Percentiles rank a stretch among this genome's conserved stretches.
phyloP scores from a whole-genome alignment of 2,113 vertebrate genomes.

The Fregata magnificens region DNA sequence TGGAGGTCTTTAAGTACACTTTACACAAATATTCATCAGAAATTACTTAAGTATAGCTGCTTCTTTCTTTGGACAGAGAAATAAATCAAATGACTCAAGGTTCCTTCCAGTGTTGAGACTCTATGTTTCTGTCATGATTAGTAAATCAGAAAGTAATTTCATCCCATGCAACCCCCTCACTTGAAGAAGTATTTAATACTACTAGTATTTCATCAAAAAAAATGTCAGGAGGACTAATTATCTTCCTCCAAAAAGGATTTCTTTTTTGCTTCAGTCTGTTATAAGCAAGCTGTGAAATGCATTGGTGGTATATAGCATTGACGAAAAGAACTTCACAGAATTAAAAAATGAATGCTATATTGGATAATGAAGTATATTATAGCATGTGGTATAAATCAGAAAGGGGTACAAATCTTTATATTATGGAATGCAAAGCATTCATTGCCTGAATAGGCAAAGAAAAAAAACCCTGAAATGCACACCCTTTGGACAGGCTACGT shows the following conservation, averaged over 20 bases:
- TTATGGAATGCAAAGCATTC: neutral
- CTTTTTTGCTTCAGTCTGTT: neutral
- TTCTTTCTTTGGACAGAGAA: neutral
- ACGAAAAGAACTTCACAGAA: neutral
- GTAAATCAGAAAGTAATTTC: neutral
- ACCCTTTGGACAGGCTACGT: accelerated
- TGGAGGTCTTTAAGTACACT: neutral
- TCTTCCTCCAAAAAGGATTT: neutral
- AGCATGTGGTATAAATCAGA: neutral
- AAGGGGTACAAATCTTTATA: neutral
- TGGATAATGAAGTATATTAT: neutral
- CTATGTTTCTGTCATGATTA: neutral
- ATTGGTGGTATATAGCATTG: neutral
- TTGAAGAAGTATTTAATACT: neutral
- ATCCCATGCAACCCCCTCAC: neutral
- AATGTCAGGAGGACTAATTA: neutral
- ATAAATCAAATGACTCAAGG: neutral
- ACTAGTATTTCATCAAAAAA: neutral
- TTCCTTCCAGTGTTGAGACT: neutral
- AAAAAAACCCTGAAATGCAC: neutral
- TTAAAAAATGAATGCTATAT: neutral
- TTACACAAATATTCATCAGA: conserved; percentile 8
- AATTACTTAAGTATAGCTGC: neutral
- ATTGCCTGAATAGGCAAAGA: neutral
- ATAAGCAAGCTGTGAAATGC: neutral